phyloP scores from a whole-genome alignment of 2,113 vertebrate species.

The Vombatus ursinus region DNA sequence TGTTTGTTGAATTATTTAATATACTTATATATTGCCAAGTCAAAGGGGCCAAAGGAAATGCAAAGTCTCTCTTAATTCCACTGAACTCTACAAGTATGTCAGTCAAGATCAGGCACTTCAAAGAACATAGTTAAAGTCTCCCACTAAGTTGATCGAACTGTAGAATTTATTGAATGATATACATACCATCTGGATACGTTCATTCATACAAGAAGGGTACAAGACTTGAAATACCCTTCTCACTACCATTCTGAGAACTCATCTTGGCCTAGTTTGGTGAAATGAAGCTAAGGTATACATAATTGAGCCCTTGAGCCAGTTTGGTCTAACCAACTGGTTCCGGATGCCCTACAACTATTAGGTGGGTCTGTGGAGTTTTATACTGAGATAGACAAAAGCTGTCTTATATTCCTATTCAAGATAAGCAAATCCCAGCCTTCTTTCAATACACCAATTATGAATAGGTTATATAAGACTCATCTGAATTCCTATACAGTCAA shows the following conservation, averaged over 20 bases:
- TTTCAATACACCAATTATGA: not conserved
- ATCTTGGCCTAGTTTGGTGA: not conserved
- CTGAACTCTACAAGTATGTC: not conserved
- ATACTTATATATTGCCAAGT: conserved; percentile 18
- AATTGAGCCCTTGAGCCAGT: not conserved
- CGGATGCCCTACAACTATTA: not conserved
- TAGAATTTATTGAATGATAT: not conserved
- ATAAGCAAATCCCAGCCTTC: not conserved
- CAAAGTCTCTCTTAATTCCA: conserved; percentile 17
- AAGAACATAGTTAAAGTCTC: not conserved
- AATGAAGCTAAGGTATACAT: not conserved
- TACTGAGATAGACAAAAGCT: not conserved
- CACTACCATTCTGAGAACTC: not conserved
- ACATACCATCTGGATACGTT: not conserved
- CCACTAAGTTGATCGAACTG: not conserved
- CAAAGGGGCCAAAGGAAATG: conserved; percentile 35
- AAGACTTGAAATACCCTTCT: not conserved
- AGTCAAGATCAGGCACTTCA: not conserved
- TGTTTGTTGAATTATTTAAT: not conserved
- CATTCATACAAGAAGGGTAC: not conserved
- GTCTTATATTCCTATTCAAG: not conserved
- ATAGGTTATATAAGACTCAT: not conserved
- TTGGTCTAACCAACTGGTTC: not conserved
- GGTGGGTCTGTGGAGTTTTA: not conserved
- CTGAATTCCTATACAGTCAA: not conserved